phyloP scores from a whole-genome alignment of 2,888 invertebrate genomes.

The Hedychridium roseum region DNA sequence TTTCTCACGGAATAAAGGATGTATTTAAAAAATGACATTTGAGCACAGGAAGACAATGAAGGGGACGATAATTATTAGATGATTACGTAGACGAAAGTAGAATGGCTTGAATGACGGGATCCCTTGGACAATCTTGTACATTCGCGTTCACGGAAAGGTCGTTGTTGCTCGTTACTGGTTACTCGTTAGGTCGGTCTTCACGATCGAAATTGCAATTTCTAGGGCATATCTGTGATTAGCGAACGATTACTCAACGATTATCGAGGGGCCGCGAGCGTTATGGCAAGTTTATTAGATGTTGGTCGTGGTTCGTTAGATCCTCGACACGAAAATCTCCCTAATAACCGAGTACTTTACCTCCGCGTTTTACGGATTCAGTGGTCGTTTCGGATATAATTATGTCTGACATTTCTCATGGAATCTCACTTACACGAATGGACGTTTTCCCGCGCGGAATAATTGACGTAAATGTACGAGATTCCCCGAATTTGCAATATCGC shows the following conservation, averaged over 20 bases:
- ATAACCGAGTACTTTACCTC: background rate
- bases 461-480: too few species aligned
- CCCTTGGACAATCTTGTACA: background rate
- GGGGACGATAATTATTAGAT: too few species aligned
- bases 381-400: too few species aligned
- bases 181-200: constrained; percentile 7
- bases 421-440: too few species aligned
- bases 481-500: too few species aligned
- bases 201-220: constrained; percentile 20
- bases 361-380: too few species aligned
- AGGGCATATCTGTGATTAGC: constrained; percentile 21
- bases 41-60: too few species aligned
- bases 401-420: too few species aligned
- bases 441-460: too few species aligned
- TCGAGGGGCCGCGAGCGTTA: background rate
- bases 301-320: constrained; percentile 3
- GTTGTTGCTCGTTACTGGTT: constrained; percentile 6
- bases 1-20: too few species aligned
- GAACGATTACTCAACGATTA: constrained; percentile 12
- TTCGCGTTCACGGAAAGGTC: background rate
- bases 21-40: too few species aligned
- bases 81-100: too few species aligned
- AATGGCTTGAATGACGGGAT: background rate
- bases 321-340: background rate
- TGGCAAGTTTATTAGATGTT: constrained; percentile 1